Conservation (phyloP, 2,888 invertebrate species). For the Trachelus stipa region DNA sequence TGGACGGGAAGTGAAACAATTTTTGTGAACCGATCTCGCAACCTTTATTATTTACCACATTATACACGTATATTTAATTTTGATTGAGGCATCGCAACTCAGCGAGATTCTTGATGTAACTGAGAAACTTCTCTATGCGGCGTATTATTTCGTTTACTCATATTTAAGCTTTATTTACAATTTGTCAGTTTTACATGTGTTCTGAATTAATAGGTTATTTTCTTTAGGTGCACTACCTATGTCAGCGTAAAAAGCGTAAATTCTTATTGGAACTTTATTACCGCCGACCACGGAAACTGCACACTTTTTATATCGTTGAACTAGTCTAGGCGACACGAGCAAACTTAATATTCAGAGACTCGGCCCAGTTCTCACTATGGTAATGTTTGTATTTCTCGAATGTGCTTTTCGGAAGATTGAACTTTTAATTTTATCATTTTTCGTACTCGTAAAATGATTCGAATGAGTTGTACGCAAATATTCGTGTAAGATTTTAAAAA, state of each 20-base stretch:
- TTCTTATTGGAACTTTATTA: neutral
- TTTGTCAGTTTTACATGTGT: neutral
- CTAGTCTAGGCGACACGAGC: neutral
- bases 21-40: neutral
- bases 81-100: slow-evolving; percentile 46
- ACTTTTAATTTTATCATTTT: neutral
- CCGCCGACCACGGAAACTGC: neutral
- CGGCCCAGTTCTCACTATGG: neutral
- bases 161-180: neutral
- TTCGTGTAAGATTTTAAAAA: neutral
- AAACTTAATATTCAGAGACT: neutral
- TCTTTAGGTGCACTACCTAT: neutral
- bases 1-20: neutral
- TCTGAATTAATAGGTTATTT: neutral
- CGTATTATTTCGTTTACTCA: neutral
- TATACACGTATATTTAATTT: slow-evolving; percentile 51
- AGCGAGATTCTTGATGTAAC: neutral
- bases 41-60: slow-evolving; percentile 1
- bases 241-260: neutral
- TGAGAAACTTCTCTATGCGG: neutral
- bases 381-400: neutral
- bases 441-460: neutral
- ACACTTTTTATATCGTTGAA: neutral
- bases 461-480: neutral
- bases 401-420: neutral